phyloP scores from a whole-genome alignment of 2,888 invertebrate genomes.

The Cheilosia urbana region DNA sequence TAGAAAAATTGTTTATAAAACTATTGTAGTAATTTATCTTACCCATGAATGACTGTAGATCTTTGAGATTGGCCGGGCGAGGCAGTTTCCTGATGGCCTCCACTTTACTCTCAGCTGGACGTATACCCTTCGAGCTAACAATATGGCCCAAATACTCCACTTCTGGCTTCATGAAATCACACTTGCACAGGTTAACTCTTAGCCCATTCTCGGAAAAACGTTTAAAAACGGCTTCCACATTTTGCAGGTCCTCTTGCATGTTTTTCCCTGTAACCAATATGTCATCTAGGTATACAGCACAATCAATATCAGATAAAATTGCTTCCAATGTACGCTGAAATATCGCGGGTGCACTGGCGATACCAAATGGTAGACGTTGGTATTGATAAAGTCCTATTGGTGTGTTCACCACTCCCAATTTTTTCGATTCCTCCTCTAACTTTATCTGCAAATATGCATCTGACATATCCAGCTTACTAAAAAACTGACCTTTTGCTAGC shows the following conservation, averaged over 20 bases:
- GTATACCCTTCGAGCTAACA: slow-evolving; percentile 16
- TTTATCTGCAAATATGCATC: slow-evolving; percentile 46
- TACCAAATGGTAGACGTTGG: slow-evolving; percentile 46
- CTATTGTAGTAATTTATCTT: slow-evolving; percentile 34
- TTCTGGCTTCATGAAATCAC: slow-evolving; percentile 47
- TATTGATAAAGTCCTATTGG: slow-evolving; percentile 41
- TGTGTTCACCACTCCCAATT: slow-evolving; percentile 38
- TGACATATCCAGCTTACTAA: slow-evolving; percentile 41
- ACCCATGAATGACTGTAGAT: slow-evolving; percentile 44
- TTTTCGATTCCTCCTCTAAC: slow-evolving; percentile 27
- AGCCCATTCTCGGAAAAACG: slow-evolving; percentile 43
- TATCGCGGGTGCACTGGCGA: slow-evolving; percentile 53
- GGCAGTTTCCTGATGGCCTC: slow-evolving; percentile 25
- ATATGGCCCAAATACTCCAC: slow-evolving; percentile 56
- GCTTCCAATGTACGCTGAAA: slow-evolving; percentile 63
- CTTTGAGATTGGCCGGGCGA: slow-evolving; percentile 27
- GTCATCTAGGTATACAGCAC: slow-evolving; percentile 53
- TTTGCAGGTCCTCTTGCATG: slow-evolving; percentile 40
- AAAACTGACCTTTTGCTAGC: slow-evolving; percentile 45
- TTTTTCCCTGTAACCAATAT: slow-evolving; percentile 36
- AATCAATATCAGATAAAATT: slow-evolving; percentile 19
- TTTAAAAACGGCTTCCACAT: slow-evolving; percentile 51
- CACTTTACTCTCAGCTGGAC: slow-evolving; percentile 19
- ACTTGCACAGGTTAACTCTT: background rate
- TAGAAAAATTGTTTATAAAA: slow-evolving; percentile 14